Percentiles rank a stretch among this genome's conserved stretches.
phyloP scores from a whole-genome alignment of 2,797 vertebrate genomes.

The Poeciliopsis infans region DNA sequence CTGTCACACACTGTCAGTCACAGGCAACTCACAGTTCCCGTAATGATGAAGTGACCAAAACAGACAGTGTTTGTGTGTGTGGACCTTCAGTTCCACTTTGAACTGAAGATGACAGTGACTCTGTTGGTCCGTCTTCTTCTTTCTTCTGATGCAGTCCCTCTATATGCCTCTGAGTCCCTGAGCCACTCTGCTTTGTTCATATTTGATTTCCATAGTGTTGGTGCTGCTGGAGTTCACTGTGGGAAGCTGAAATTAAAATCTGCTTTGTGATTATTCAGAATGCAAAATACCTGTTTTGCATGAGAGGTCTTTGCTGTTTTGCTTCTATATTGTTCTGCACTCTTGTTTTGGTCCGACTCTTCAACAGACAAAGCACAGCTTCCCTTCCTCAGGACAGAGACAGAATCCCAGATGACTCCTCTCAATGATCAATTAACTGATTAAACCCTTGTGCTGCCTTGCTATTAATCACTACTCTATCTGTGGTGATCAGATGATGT shows the following conservation, averaged over 20 bases:
- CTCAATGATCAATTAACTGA: slow-evolving; percentile 80
- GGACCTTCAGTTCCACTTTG: slow-evolving; percentile 55
- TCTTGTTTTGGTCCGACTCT: neutral
- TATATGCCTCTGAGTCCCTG: slow-evolving; percentile 42
- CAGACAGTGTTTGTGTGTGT: slow-evolving; percentile 41
- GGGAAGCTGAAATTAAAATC: neutral
- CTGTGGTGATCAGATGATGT: slow-evolving; percentile 70
- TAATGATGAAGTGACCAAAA: slow-evolving; percentile 64
- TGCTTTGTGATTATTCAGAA: neutral
- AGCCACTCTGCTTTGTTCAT: slow-evolving; percentile 70
- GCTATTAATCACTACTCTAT: slow-evolving; percentile 80
- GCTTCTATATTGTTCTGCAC: neutral
- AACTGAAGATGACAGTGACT: slow-evolving; percentile 68
- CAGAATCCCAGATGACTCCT: slow-evolving; percentile 24
- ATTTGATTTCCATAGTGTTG: slow-evolving; percentile 69
- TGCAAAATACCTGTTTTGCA: neutral
- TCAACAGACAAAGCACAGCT: slow-evolving; percentile 17
- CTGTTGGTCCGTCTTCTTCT: slow-evolving; percentile 29
- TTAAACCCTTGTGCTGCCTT: slow-evolving; percentile 66
- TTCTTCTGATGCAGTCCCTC: slow-evolving; percentile 44
- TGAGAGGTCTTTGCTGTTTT: neutral
- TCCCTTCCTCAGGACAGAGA: slow-evolving; percentile 12
- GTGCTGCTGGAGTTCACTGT: slow-evolving; percentile 45
- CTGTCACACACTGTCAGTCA: slow-evolving; percentile 47
- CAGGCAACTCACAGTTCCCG: slow-evolving; percentile 46